Percentiles rank a stretch among this genome's conserved stretches.
phyloP scores from a whole-genome alignment of 2,888 invertebrate species.

The Hoplodrina ambigua region DNA sequence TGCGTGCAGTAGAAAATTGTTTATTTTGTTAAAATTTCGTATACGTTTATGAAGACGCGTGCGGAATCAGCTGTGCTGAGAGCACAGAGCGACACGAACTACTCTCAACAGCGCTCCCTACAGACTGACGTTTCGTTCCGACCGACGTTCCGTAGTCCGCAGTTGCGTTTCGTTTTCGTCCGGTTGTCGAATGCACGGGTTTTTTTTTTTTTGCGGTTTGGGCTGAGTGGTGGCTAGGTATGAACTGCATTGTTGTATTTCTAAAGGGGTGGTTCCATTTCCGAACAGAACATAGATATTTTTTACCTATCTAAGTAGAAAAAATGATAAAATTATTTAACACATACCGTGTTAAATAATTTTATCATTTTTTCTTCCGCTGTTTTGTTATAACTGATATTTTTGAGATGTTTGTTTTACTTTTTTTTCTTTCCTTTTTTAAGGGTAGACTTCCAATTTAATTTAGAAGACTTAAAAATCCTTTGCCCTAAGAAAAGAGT shows the following conservation, averaged over 20 bases:
- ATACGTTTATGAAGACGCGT: conserved; percentile 79
- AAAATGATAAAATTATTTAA: no score
- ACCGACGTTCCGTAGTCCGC: conserved; percentile 61
- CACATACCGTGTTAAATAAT: background rate
- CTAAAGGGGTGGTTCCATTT: conserved; percentile 60
- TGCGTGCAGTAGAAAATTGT: conserved; percentile 69
- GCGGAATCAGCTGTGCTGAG: conserved; percentile 77
- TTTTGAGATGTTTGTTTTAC: no score
- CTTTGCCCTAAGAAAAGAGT: no score
- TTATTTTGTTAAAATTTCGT: conserved; percentile 63
- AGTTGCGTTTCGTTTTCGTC: conserved; percentile 67
- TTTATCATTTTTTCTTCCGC: background rate
- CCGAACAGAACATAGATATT: conserved; percentile 30
- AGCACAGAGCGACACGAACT: conserved; percentile 69
- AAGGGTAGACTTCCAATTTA: no score
- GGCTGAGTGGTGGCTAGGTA: conserved; percentile 58
- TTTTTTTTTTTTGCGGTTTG: conserved; percentile 66
- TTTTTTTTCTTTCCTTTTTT: no score
- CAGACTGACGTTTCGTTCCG: conserved; percentile 78
- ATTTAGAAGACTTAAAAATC: no score
- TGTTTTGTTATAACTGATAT: background rate
- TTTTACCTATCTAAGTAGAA: background rate
- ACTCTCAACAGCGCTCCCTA: conserved; percentile 73
- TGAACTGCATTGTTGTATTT: conserved; percentile 66
- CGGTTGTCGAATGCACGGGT: conserved; percentile 63